Percentiles rank a stretch among this genome's conserved stretches.
These are phyloP conservation scores for Euura lappo DNA, from an alignment of 1,140 invertebrate genomes.

Conservation along the genomic window DNA sequence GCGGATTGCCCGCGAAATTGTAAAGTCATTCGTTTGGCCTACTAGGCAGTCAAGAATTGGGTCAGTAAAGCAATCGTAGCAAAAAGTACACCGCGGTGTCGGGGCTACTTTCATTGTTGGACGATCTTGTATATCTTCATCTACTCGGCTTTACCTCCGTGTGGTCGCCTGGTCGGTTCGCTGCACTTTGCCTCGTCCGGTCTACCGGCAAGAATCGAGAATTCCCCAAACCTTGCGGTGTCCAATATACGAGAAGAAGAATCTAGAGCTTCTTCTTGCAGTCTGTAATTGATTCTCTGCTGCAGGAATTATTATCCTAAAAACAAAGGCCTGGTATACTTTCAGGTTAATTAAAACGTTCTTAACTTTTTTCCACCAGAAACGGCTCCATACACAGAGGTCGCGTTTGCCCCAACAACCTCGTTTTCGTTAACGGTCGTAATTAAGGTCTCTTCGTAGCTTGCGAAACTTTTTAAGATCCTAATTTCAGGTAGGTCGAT, in stretches of 20 bases:
- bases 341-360: not conserved
- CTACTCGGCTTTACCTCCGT: not conserved
- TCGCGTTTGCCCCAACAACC: not conserved
- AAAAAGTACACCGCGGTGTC: conserved; percentile 41
- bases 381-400: not conserved
- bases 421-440: not conserved
- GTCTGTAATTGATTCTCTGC: too few relatives aligned
- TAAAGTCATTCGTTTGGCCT: conserved; percentile 35
- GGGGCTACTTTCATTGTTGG: conserved; percentile 57
- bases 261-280: too few relatives aligned
- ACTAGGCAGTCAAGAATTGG: conserved; percentile 52
- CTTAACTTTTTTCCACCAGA: not conserved
- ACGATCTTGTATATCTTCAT: conserved; percentile 13
- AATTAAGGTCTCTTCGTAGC: not conserved
- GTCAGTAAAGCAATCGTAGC: conserved; percentile 46
- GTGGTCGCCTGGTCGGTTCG: not conserved
- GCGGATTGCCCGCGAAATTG: not conserved
- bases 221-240: not conserved
- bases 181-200: not conserved
- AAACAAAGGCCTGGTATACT: too few relatives aligned
- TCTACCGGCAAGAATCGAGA: not conserved
- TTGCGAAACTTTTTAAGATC: not conserved
- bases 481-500: not conserved
- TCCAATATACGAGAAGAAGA: too few relatives aligned
- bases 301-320: too few relatives aligned